These are phyloP conservation scores for Oligia fasciuncula DNA, from an alignment of 2,888 invertebrate genomes.

Conservation along the genomic window DNA sequence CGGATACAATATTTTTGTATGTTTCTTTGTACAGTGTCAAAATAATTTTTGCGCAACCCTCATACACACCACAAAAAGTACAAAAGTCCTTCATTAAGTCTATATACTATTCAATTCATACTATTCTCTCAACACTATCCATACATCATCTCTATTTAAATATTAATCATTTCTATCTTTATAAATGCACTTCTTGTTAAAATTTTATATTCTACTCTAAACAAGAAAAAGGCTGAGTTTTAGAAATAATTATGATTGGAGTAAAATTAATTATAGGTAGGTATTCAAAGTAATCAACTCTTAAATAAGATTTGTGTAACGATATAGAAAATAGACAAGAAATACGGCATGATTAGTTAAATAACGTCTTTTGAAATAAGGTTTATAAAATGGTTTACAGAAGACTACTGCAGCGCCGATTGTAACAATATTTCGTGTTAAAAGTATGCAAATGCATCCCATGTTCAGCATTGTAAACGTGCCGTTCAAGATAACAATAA, in stretches of 20 bases:
- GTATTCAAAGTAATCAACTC: slow-evolving; percentile 41
- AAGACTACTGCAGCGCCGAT: slow-evolving; percentile 38
- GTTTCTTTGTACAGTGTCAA: slow-evolving; percentile 63
- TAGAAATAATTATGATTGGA: slow-evolving; percentile 38
- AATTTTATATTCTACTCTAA: slow-evolving; percentile 80
- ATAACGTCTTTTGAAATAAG: slow-evolving; percentile 35
- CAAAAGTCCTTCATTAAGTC: slow-evolving; percentile 84
- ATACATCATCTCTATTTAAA: slow-evolving; percentile 83
- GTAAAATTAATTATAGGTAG: slow-evolving; percentile 34
- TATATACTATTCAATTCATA: slow-evolving; percentile 79
- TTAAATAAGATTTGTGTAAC: slow-evolving; percentile 54
- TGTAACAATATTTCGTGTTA: slow-evolving; percentile 23
- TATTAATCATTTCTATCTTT: slow-evolving; percentile 85
- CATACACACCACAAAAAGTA: slow-evolving; percentile 87
- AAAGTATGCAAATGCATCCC: slow-evolving; percentile 4
- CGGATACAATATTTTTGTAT: slow-evolving; percentile 61
- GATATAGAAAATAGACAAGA: slow-evolving; percentile 58
- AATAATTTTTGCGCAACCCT: slow-evolving; percentile 80
- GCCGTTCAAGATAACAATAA: slow-evolving; percentile 22
- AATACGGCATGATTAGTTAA: slow-evolving; percentile 50
- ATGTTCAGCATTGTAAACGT: slow-evolving; percentile 6
- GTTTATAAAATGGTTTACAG: slow-evolving; percentile 22
- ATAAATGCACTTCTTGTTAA: slow-evolving; percentile 89
- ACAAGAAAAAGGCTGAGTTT: slow-evolving; percentile 60
- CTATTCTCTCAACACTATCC: slow-evolving; percentile 86